A percentile compares a stretch with the other conserved stretches of the same genome.
These are phyloP conservation scores for Drosophila paulistorum DNA, from an alignment of 1,140 invertebrate species.

Conservation along the genomic window DNA sequence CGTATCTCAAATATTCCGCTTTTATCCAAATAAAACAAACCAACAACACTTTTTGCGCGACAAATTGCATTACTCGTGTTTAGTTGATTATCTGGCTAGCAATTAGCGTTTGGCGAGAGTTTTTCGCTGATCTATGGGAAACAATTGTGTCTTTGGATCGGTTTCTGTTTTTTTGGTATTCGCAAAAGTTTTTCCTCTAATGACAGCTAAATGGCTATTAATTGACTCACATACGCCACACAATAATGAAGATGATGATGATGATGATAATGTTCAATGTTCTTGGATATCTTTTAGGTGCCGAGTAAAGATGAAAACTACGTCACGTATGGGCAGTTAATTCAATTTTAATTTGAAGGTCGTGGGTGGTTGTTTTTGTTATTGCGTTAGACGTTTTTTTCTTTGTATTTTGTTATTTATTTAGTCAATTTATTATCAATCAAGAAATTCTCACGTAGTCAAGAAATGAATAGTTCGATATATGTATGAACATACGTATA, in stretches of 20 bases:
- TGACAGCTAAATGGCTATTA: constrained; percentile 61
- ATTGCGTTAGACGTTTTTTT: constrained; percentile 21
- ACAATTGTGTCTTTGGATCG: constrained; percentile 3
- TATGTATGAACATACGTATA: neutral
- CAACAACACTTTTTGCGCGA: neutral
- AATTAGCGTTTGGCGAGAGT: constrained; percentile 41
- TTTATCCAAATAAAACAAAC: neutral
- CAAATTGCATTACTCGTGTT: constrained; percentile 14
- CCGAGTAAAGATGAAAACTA: neutral
- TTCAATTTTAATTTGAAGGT: constrained; percentile 50
- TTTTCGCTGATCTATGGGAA: constrained; percentile 28
- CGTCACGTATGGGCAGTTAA: constrained; percentile 39
- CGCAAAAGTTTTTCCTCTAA: constrained; percentile 50
- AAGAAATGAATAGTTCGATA: neutral
- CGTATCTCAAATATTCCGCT: constrained; percentile 10
- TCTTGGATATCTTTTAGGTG: constrained; percentile 25
- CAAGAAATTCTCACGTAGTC: constrained; percentile 30
- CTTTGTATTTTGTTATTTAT: constrained; percentile 19
- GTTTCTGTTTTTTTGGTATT: constrained; percentile 1
- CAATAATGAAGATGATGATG: neutral
- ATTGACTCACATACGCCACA: constrained; percentile 45
- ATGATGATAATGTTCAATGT: neutral
- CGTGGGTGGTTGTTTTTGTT: constrained; percentile 31
- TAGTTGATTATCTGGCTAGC: constrained; percentile 20
- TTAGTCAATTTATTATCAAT: constrained; percentile 55